Evolutionary conservation across 30 jellyfish, hydroid and myxozoan species (phyloP), one percentile per base, ranked within the genome.

Genomic region (Hydractinia symbiolongicarpus): DNA sequence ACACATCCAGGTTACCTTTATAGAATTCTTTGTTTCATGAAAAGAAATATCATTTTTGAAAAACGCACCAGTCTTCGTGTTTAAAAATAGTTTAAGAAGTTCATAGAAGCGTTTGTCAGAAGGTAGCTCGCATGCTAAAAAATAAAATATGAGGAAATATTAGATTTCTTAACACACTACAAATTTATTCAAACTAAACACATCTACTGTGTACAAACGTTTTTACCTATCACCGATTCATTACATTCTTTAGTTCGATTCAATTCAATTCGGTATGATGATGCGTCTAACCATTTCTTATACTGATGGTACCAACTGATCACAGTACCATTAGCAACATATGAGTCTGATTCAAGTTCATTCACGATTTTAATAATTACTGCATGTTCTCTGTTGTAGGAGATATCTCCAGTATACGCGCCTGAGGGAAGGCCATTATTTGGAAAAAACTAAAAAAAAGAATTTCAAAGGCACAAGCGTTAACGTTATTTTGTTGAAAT

Each of bases 281-380:
- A 73, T 40, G 10, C 50, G 49, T 58, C 44, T 50, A 87, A 60
- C 95, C 95, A 87, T 40, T 77, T 49, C 17, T 68, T 67, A 61
- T 80, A 87, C 9, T 78, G 81, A 14, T 56, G 81, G 61, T 81
- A 81, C 95, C 95, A 87, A 73, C 95, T 87, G 66, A 79, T 51
- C 30, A 81, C 87, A 8, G 90, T 79, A 13, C 90, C 83, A 19
- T 57, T 50, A 71, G 83, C 87, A 19, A 81, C 84, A 53, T 73
- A 87, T 20, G 74, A 64, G 73, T 87, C 76, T 8, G 54, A 53
- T 53, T 53, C 66, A 50, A 81, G 16, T 55, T 66, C 77, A 17
- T 66, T 79, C 69, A 58, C 58, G 5, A 75, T 86, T 52, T 60
- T 15, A 17, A 73, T 53, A 64, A 87, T 10, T 49, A 61, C 55